Evolutionary conservation across 2,113 vertebrate genomes (phyloP), one percentile per base, ranked within the genome.

Genomic region (Crocuta crocuta): DNA sequence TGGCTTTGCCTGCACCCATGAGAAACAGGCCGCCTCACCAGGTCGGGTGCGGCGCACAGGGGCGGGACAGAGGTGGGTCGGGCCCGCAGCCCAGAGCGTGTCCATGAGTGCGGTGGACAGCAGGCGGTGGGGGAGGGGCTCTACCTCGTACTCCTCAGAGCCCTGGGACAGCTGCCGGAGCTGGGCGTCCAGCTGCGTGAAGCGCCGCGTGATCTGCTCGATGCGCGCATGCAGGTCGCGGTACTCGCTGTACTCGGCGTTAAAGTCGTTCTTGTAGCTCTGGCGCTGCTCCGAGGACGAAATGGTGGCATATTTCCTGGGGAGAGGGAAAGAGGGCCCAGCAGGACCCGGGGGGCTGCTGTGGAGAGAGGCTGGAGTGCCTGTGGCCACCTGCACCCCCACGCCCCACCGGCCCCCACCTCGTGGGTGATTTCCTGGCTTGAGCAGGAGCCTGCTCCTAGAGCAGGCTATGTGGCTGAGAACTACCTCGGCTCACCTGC

Each of bases 231-330:
- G 99, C 95, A 99, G 95, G 92, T 99, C 99, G 9, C 99, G 98
- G 99, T 99, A 99, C 98, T 99, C 99, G 43, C 86, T 99, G 98
- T 99, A 99, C 68, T 99, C 99, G 0, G 99, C 98, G 0, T 99
- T 99, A 98, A 99, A 99, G 98, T 99, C 99, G 0, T 99, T 99
- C 65, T 99, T 99, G 98, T 99, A 99, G 97, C 98, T 99, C 98
- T 99, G 99, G 23, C 99, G 99, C 97, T 99, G 99, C 98, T 99
- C 99, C 0, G 98, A 99, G n/a, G 99, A 99, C 79, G 98, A 98
- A 66, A 99, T 99, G 98, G 99, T 99, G 0, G 98, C 99, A 48
- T 99, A 99, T 98, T 99, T 99, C 98, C 99, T 99, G 95, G 7
- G 39, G 96, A 84, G 87, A 82, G 2, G 15, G 12, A 65, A n/a